Conservation (phyloP, 2,113 vertebrate species). For the Elachura formosa region DNA sequence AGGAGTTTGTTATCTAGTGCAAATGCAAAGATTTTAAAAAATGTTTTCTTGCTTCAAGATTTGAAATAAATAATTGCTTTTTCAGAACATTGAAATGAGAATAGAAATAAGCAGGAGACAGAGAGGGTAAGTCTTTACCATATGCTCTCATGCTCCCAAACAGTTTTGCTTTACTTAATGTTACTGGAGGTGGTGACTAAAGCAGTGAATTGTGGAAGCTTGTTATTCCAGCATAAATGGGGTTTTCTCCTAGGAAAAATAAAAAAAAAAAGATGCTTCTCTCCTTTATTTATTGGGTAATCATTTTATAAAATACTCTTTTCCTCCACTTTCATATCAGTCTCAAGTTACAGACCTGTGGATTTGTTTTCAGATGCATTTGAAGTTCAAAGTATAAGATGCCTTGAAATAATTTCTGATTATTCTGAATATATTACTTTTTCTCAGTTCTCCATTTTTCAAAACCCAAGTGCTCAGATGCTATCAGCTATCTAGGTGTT, state of each 20-base stretch:
- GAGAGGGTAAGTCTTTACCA: neutral
- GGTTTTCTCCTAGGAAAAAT: rapidly evolving
- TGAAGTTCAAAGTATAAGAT: neutral
- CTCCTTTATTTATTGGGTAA: neutral
- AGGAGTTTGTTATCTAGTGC: neutral
- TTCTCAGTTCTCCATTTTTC: neutral
- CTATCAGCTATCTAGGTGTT: neutral
- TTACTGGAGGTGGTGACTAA: neutral
- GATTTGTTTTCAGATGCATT: neutral
- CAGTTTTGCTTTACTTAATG: neutral
- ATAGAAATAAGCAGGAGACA: neutral
- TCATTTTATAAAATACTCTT: neutral
- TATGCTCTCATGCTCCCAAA: neutral
- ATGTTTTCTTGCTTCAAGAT: neutral
- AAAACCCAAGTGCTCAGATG: neutral
- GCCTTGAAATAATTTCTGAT: neutral
- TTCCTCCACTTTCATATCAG: neutral
- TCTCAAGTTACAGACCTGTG: neutral
- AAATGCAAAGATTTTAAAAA: neutral
- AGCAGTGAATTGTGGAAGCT: neutral
- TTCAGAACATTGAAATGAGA: neutral
- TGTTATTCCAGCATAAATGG: neutral
- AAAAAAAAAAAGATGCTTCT: neutral
- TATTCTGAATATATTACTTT: neutral
- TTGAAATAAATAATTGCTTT: neutral